Percentiles rank a stretch among this genome's conserved stretches.
These are phyloP conservation scores for Dromas ardeola DNA, from an alignment of 2,113 vertebrate species.

Conservation along the genomic window DNA sequence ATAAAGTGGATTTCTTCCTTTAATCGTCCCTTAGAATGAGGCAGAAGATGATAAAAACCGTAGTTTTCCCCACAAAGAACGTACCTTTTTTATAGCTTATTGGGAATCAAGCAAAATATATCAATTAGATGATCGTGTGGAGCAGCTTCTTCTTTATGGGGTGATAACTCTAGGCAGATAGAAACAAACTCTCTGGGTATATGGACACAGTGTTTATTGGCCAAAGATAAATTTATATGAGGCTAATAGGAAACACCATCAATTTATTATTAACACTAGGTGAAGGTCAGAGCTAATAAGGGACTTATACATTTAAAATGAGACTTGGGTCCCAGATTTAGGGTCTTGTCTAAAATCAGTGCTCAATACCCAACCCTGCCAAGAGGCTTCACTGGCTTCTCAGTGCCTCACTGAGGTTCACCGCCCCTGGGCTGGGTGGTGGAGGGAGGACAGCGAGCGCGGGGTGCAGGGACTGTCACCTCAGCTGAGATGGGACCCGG, in stretches of 20 bases:
- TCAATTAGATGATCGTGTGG: conserved; percentile 37
- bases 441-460: background rate
- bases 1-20: background rate
- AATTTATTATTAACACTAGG: background rate
- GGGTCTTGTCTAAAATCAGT: background rate
- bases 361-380: accelerated
- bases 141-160: conserved; percentile 47
- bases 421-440: accelerated
- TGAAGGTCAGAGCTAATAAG: conserved; percentile 12
- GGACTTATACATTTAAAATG: background rate
- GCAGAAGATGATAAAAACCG: conserved; percentile 30
- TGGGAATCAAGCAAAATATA: conserved; percentile 35
- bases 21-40: background rate
- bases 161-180: conserved; percentile 8
- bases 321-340: background rate
- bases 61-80: background rate
- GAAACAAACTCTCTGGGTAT: background rate
- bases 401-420: background rate
- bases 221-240: background rate
- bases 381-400: background rate
- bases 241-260: background rate
- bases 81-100: conserved; percentile 35
- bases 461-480: background rate
- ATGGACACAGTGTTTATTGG: background rate
- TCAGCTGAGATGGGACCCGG: background rate